phyloP scores from a whole-genome alignment of 2,113 vertebrate species.

The Cryptotis parvus region DNA sequence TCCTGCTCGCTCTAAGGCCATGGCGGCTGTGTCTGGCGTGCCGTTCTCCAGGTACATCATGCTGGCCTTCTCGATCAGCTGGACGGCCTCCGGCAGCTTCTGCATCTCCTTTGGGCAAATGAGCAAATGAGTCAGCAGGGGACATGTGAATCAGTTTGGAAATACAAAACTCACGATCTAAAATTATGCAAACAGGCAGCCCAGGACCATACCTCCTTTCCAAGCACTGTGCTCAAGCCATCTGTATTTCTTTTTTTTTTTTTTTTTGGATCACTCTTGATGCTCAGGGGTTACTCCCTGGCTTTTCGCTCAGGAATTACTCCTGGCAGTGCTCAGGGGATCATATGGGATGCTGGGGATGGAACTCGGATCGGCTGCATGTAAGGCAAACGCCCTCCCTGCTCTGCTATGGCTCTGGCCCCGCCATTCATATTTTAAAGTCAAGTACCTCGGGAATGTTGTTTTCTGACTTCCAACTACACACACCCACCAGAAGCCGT shows the following conservation, averaged over 20 bases:
- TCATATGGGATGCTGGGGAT: no score
- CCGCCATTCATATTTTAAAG: no score
- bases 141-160: not conserved
- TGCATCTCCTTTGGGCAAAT: slow-evolving; percentile 93
- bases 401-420: no score
- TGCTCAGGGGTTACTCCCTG: no score
- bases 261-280: no score
- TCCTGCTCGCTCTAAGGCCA: slow-evolving; percentile 96
- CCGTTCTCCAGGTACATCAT: slow-evolving; percentile 99
- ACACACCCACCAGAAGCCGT: not conserved
- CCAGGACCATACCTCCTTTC: not conserved
- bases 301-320: no score
- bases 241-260: no score
- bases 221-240: not conserved
- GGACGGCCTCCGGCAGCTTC: slow-evolving; percentile 95
- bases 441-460: not conserved
- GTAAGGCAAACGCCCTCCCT: no score
- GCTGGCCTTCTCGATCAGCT: slow-evolving; percentile 97
- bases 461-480: not conserved
- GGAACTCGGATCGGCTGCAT: no score
- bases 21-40: slow-evolving; percentile 97
- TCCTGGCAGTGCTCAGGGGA: no score
- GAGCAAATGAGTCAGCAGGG: not conserved
- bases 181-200: not conserved
- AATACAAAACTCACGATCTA: not conserved